Evolutionary conservation across 1,140 invertebrate genomes (phyloP), one percentile per base, ranked within the genome.

Genomic region (Zophobas morio): DNA sequence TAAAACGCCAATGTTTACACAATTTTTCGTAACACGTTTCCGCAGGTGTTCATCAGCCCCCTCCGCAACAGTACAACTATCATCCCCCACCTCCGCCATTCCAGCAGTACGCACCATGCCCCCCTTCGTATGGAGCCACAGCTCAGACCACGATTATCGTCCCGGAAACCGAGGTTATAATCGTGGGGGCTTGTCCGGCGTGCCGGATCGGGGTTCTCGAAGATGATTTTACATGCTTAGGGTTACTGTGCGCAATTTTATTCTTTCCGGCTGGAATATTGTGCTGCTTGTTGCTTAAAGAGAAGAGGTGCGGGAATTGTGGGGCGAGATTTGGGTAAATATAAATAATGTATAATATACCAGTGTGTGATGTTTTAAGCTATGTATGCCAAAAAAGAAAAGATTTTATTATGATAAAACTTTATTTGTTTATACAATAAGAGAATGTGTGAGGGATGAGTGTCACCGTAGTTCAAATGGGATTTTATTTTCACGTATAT

Each of bases 251-350:
- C 87, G 95, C 95, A 20, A 95, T 97, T 77, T 87, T 95, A 39
- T 96, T 95, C 86, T 96, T 96, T 81, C 95, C 95, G 0, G 53
- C 96, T 35, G 95, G 95, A 60, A 92, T 96, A 77, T 85, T 96
- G 0, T 96, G 94, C 85, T 96, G 95, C 86, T 87, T 96, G 33
- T 88, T 92, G 3, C 88, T 95, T 82, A 93, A 93, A 84, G 93
- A 95, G 80, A 89, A 92, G 83, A 89, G 94, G 79, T 97, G 95
- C 84, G 92, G 93, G 1, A 94, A 96, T 86, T 96, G 95, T 87
- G 94, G 94, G 33, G 94, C 95, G 20, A 91, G 93, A 81, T 96
- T 95, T 85, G 91, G 89, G 70, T 92, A 88, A 89, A n/a, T 20
- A 20, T 20, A 20, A 20, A 20, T 20, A 20, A 20, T 20, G 20